Percentiles rank a stretch among this genome's conserved stretches.
phyloP scores from a whole-genome alignment of 2,797 vertebrate genomes.

The Pseudotriccus pelzelni region DNA sequence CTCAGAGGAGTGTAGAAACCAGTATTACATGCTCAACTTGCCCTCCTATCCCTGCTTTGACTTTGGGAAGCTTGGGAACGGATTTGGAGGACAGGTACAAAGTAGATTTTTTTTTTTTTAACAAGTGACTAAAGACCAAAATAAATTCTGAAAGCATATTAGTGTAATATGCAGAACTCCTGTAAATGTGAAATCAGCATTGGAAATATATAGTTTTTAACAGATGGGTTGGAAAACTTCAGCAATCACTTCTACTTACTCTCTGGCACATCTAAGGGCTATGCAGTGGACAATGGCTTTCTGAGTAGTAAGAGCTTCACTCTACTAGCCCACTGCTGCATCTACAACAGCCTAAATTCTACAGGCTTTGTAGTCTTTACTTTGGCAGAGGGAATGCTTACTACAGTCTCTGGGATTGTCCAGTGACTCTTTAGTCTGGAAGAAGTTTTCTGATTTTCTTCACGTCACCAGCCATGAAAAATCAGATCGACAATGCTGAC shows the following conservation, averaged over 20 bases:
- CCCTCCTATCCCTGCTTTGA: neutral
- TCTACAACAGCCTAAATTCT: neutral
- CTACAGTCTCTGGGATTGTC: neutral
- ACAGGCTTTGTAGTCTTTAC: neutral
- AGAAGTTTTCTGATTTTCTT: neutral
- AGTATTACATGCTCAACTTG: neutral
- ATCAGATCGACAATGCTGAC: neutral
- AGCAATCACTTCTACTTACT: neutral
- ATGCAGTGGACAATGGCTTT: neutral
- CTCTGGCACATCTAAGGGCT: neutral
- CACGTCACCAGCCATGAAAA: neutral
- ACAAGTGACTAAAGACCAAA: neutral
- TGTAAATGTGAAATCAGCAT: neutral
- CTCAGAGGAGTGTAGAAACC: neutral
- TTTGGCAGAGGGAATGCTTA: neutral
- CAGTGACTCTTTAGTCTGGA: neutral
- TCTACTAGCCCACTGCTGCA: neutral
- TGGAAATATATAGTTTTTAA: neutral
- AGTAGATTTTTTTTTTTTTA: neutral
- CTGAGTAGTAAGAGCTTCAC: neutral
- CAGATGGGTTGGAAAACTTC: neutral
- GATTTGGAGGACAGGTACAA: neutral
- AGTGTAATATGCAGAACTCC: neutral
- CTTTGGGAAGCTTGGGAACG: neutral
- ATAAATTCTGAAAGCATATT: neutral